Evolutionary conservation across 2,888 invertebrate species (phyloP), one percentile per base, ranked within the genome.

Genomic region (Cepaea hortensis): DNA sequence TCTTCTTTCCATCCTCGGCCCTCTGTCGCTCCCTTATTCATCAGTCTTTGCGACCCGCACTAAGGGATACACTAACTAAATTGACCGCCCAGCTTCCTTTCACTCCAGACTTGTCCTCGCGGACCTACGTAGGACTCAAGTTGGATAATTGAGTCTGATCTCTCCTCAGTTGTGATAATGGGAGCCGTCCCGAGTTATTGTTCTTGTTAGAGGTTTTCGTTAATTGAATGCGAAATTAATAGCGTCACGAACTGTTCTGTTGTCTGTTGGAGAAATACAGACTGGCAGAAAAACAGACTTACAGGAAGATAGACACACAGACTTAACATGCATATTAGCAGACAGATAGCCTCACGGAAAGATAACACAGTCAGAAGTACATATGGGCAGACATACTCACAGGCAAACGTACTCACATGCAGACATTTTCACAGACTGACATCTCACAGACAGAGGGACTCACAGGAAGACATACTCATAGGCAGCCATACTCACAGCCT

Each of bases 71-170:
- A 23, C 82, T 83, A 55, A 83, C 55, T 75, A 75, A 83, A 83
- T 75, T 61, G 73, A 73, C 75, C 83, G 35, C 35, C 61, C 61
- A 73, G 46, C 35, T 35, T 61, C 15, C 11, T 55, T 55, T 46
- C 73, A 55, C n/a, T 18, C 55, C 1, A n/a, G 50, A n/a, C n/a
- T 13, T 83, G 35, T 72, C 18, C 62, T 15, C 62, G 18, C 46
- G 18, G 35, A 62, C 18, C 72, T 3, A 6, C 55, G 20, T 55
- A 55, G 73, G 55, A 72, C 82, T 70, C 23, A 75, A 61, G 75
- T 75, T 73, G 55, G 61, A 75, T 83, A 83, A 75, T 75, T 83
- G 61, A 75, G 75, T 83, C 73, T 75, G 83, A 83, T 62, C 83
- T 83, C 18, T 83, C 23, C 61, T 50, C 50, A 46, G 62, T 46